Base-by-base conservation (phyloP, 2,113 vertebrate species). In the Microtus ochrogaster region DNA sequence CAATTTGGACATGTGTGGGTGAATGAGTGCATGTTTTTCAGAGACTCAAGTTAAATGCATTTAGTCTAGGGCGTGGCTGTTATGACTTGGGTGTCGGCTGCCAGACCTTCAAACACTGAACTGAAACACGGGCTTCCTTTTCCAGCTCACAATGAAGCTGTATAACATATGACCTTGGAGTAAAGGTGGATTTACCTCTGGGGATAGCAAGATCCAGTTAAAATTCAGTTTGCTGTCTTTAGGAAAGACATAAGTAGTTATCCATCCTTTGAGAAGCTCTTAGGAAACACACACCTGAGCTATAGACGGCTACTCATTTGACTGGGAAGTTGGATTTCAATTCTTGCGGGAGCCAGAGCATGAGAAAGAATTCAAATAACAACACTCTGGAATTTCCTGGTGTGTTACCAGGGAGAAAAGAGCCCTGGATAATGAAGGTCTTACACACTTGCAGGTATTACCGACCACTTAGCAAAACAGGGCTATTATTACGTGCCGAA, bases 391-490 rank as follows among this genome's bases (percentile, higher is more conserved):
- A 94, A 91, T 95, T 97, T 97, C 96, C 96, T 95, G 86, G 95
- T 96, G 95, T 95, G 95, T 94, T 97, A 97, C 96, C 88, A 94
- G 94, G 94, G 91, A 96, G 94, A 91, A 97, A 97, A 97, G 90
- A 91, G 72, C 90, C 94, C 72, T 83, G 74, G 93, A 92, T 95
- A 97, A 94, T 96, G 96, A 96, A 96, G 89, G 96, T 85, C 92
- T 97, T 94, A 91, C 81, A 94, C 96, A 96, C 97, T 97, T 96
- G 78, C 92, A 97, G 96, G 94, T 97, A 96, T 96, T 96, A 96
- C 97, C 95, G 95, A 92, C 90, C 96, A 97, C 95, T 98, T 97
- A 97, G 73, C 94, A 96, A 96, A 98, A 96, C 73, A 97, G 94
- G 89, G 83, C 96, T 96, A 96, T 95, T 97, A 94, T 98, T 95